Evolutionary conservation across 2,888 invertebrate genomes (phyloP).

Genomic region (Anorthoa munda): DNA sequence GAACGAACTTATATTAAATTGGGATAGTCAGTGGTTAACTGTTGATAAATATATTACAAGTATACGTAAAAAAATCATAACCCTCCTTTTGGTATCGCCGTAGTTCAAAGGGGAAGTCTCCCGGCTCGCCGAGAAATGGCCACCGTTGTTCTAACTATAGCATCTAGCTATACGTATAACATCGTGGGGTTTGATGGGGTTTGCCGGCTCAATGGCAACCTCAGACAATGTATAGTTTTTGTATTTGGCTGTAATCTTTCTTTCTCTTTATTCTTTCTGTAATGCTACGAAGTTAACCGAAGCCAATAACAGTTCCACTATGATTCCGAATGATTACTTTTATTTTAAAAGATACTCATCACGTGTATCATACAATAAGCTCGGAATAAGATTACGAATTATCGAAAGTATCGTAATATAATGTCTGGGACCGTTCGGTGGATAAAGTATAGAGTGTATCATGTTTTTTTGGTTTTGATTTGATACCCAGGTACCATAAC

Average conservation of each 20-base stretch:
- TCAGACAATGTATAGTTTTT: neutral
- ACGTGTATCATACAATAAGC: neutral
- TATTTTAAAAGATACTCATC: neutral
- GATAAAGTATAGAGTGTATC: neutral
- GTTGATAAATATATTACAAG: too few species aligned
- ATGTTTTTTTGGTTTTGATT: neutral
- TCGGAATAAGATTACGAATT: neutral
- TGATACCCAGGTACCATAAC: neutral
- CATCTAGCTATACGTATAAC: neutral
- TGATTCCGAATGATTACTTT: neutral
- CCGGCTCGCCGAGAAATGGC: neutral
- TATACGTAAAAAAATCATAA: too few species aligned
- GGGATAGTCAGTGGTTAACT: too few species aligned
- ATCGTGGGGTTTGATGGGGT: neutral
- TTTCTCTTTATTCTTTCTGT: too few species aligned
- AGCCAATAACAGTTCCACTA: neutral
- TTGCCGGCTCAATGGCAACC: neutral
- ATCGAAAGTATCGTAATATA: neutral
- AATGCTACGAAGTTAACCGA: neutral
- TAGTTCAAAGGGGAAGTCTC: neutral
- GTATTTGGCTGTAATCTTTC: neutral
- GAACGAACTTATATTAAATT: too few species aligned
- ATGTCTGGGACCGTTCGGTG: neutral
- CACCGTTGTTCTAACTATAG: neutral
- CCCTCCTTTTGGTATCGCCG: too few species aligned